Conservation (phyloP, 2,113 vertebrate species). For the cattle (Bos taurus) region ARS-UCD2.0 NC_037351.1:10790001-10790500, state of each 20-base stretch:
- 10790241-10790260: background rate
- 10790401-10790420: background rate
- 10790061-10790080: background rate
- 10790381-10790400: background rate
- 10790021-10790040: background rate
- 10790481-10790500: background rate
- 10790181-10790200: background rate
- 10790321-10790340: background rate
- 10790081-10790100: background rate
- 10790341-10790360: accelerated
- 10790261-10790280: background rate
- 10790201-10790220: background rate
- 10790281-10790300: background rate
- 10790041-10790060: background rate
- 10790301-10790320: background rate
- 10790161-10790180: background rate
- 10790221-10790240: background rate
- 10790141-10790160: background rate
- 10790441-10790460: background rate
- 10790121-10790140: background rate
- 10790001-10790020: background rate
- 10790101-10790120: background rate
- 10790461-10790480: accelerated
- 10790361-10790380: background rate
- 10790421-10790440: background rate